Evolutionary conservation across 2,113 vertebrate genomes (phyloP).

Genomic region (Callionymus lyra): DNA sequence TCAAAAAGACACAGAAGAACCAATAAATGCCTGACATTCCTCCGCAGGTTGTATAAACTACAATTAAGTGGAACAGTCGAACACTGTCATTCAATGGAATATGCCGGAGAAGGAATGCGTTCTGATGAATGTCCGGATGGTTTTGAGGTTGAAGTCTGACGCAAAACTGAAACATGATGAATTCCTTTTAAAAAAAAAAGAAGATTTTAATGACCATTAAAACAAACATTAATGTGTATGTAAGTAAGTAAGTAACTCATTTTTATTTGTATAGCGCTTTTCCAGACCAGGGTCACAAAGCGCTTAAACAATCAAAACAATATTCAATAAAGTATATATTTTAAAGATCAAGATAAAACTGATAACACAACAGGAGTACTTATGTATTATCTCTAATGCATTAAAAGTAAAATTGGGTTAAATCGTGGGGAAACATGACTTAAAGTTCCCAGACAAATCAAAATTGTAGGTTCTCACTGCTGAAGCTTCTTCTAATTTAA

Average conservation of each 20-base stretch:
- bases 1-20: slow-evolving; percentile 29
- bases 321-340: no score
- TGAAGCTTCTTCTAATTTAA: not conserved
- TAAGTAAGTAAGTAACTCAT: no score
- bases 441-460: no score
- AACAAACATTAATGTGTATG: no score
- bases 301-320: no score
- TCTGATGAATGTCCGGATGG: slow-evolving; percentile 37
- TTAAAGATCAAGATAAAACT: no score
- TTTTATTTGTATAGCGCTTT: no score
- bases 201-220: slow-evolving; percentile 14
- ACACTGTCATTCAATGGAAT: slow-evolving; percentile 55
- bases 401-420: no score
- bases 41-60: slow-evolving; percentile 58
- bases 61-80: slow-evolving; percentile 59
- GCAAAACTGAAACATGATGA: slow-evolving; percentile 11
- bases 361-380: no score
- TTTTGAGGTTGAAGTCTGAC: slow-evolving; percentile 29
- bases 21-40: slow-evolving; percentile 55
- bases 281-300: no score
- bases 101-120: slow-evolving; percentile 48
- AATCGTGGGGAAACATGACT: no score
- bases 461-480: not conserved
- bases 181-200: slow-evolving; percentile 6
- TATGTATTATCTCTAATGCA: no score